Base-by-base conservation (phyloP, 1,140 invertebrate genomes). In the Gonioctena quinquepunctata region DNA sequence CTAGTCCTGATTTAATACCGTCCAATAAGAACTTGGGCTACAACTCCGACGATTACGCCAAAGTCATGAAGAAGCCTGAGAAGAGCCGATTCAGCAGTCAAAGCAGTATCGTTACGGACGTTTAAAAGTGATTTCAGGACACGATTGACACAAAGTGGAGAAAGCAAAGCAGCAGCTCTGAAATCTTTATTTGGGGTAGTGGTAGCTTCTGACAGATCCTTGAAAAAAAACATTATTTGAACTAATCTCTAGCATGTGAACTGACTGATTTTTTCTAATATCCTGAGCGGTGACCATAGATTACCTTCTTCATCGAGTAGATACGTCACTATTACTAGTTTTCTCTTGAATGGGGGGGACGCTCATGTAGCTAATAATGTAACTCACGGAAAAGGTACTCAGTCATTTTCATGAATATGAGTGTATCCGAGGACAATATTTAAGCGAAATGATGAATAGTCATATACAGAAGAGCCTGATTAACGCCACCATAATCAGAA, bases 51-150 rank as follows among this genome's bases (percentile, higher is more conserved):
- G 72, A 72, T 61, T 76, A 78, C 25, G 69, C 72, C 5, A 7
- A 69, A 28, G 72, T 72, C 6, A n/a, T 72, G n/a, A 76, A 75
- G 52, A 75, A 68, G 23, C 64, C 56, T 65, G 52, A 50, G 27
- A 68, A 19, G 62, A 62, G 59, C 59, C 64, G 69, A 2, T 59
- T 63, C 13, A 74, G 72, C 48, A 80, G 79, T 70, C 77, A 78
- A 26, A 79, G 75, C 61, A 80, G 74, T 64, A 72, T 79, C 26
- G 68, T 79, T 48, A 79, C 78, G 7, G 78, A 77, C 50, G 79
- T 80, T 26, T 79, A 70, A 48, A 61, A 49, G n/a, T 21, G 3
- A 18, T 16, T 54, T 18, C 4, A 4, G 13, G 16, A 42, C 33
- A 42, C 33, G 6, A 42, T 7, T 42, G 19, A 54, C 52, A 54